Evolutionary conservation across 1,140 invertebrate species (phyloP), one percentile per base, ranked within the genome.

Genomic region (Helicoverpa armigera): DNA sequence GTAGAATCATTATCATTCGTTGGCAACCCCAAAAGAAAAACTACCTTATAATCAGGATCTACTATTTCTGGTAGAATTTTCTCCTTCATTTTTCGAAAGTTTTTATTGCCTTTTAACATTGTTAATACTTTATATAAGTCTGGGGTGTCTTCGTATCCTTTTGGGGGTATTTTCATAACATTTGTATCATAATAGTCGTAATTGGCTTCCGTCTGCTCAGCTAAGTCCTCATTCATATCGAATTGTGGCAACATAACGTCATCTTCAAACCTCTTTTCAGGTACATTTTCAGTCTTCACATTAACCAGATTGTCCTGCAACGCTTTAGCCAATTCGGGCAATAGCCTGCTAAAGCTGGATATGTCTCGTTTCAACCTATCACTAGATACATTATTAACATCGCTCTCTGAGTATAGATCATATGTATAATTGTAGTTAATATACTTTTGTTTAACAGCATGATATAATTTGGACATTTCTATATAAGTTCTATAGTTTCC

Each of bases 401-500:
- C 80, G 3, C 77, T 48, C 18, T 90, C 87, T 9, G 82, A 61
- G 51, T 89, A 91, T n/a, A 94, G 78, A 82, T 94, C 92, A 35
- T 92, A 91, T 0, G 85, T 90, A 65, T 88, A 93, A 80, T 94
- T 92, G 54, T 92, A 94, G 65, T 89, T 78, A 85, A 88, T 93
- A 78, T 92, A 94, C 81, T 86, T 91, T 3, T 91, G 88, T 43
- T 78, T 86, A 2, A 89, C 80, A 16, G 78, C 76, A 50, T 88
- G 84, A 18, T 87, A 92, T n/a, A 94, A 80, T 83, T 88, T 90
- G 1, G 80, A 83, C 9, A 88, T 48, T 82, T 89, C 80, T 14
- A 85, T 14, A 88, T 95, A 97, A 84, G 96, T 96, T 63, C 93
- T 95, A 80, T 96, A 95, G 80, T 96, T 96, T 0, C 96, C 98